These are phyloP conservation scores for Apomyelois bistriatella DNA, from an alignment of 2,888 invertebrate genomes.

Conservation along the genomic window DNA sequence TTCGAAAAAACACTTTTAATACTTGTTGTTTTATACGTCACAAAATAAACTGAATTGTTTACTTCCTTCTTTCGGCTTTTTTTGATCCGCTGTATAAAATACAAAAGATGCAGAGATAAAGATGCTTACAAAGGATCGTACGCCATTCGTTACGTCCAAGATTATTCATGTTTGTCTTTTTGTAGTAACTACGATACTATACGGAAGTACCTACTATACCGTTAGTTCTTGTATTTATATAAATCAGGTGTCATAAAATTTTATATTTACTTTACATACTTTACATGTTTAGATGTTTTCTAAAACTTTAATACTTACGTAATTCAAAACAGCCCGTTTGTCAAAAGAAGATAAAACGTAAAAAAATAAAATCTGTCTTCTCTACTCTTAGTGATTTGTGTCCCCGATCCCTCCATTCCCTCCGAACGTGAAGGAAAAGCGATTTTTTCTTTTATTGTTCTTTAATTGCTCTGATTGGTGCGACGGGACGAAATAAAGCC, in stretches of 20 bases:
- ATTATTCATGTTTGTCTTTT: too few relatives aligned
- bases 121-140: background rate
- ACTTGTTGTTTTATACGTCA: background rate
- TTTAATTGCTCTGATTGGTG: conserved; percentile 72
- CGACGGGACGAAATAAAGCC: conserved; percentile 59
- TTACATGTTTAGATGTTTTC: too few relatives aligned
- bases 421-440: conserved; percentile 34
- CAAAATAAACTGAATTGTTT: conserved; percentile 18
- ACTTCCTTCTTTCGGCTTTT: conserved; percentile 38
- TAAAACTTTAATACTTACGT: too few relatives aligned
- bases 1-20: background rate
- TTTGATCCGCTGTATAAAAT: conserved; percentile 32
- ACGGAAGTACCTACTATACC: too few relatives aligned
- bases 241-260: too few relatives aligned
- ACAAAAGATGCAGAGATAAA: background rate
- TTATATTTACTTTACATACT: too few relatives aligned
- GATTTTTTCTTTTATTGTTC: conserved; percentile 55
- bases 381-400: background rate
- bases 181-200: too few relatives aligned
- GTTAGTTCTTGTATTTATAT: too few relatives aligned
- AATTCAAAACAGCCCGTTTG: too few relatives aligned
- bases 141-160: too few relatives aligned
- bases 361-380: background rate
- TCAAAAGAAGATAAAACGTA: too few relatives aligned
- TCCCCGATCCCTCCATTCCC: conserved; percentile 23